Conservation (phyloP, 2,113 vertebrate genomes). For the Urocynchramus pylzowi region DNA sequence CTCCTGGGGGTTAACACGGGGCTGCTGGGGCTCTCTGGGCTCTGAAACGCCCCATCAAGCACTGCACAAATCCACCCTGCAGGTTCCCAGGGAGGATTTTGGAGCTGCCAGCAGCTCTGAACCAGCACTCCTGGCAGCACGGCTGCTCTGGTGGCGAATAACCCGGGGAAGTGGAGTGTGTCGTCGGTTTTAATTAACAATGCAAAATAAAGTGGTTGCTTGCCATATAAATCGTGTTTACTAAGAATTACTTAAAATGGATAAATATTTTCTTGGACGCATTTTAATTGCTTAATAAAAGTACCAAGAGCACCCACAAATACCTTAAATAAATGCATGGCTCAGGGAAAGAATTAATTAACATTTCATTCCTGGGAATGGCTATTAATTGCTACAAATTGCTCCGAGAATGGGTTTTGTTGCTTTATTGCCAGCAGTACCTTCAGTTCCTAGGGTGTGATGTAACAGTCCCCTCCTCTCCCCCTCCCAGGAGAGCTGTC, state of each 20-base stretch:
- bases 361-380: slow-evolving; percentile 34
- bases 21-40: neutral
- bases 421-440: neutral
- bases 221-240: slow-evolving; percentile 36
- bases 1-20: neutral
- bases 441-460: neutral
- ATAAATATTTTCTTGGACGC: slow-evolving; percentile 62
- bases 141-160: neutral
- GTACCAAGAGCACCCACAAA: slow-evolving; percentile 43
- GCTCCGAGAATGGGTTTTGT: neutral
- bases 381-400: slow-evolving; percentile 49
- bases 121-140: neutral
- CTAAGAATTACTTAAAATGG: slow-evolving; percentile 37
- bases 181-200: slow-evolving; percentile 47
- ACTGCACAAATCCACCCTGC: neutral
- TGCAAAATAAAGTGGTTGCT: slow-evolving; percentile 32
- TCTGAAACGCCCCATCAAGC: neutral
- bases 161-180: neutral
- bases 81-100: neutral
- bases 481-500: neutral
- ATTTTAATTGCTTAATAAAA: slow-evolving; percentile 64
- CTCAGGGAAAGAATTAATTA: slow-evolving; percentile 63
- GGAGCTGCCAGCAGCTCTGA: neutral
- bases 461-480: neutral
- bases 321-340: slow-evolving; percentile 55